Conservation (phyloP, 2,797 vertebrate genomes). For the Sebastes iracundus region DNA sequence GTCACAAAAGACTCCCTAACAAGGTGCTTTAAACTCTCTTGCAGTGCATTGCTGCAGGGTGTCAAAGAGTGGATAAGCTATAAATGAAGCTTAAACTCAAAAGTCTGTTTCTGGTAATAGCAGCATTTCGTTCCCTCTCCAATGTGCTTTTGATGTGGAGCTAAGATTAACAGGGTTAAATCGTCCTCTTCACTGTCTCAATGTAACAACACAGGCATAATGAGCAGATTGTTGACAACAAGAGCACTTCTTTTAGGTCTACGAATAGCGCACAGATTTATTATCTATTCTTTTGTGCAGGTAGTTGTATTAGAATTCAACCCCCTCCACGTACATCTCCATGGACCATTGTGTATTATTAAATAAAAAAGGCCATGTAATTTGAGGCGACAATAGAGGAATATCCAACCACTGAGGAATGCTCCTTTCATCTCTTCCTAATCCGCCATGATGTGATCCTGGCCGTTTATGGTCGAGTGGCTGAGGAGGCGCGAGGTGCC, state of each 20-base stretch:
- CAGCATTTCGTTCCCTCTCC: conserved; percentile 72
- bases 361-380: conserved; percentile 21
- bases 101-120: conserved; percentile 80
- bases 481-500: conserved; percentile 39
- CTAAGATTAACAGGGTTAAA: conserved; percentile 75
- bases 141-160: conserved; percentile 75
- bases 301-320: conserved; percentile 17
- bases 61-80: conserved; percentile 79
- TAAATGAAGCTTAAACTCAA: conserved; percentile 82
- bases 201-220: conserved; percentile 60
- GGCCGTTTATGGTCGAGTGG: conserved; percentile 16
- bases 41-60: conserved; percentile 73
- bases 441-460: conserved; percentile 51
- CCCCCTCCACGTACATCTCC: background rate
- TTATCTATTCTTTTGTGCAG: conserved; percentile 27
- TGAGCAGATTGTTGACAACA: conserved; percentile 52
- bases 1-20: conserved; percentile 83
- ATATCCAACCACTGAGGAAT: conserved; percentile 34
- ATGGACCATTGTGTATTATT: conserved; percentile 26
- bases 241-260: conserved; percentile 28
- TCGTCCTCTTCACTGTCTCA: conserved; percentile 59
- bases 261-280: background rate
- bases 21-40: conserved; percentile 82
- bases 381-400: conserved; percentile 37
- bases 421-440: conserved; percentile 44